Conservation (phyloP, 1,140 invertebrate genomes). For the Lepidurus couesii region DNA sequence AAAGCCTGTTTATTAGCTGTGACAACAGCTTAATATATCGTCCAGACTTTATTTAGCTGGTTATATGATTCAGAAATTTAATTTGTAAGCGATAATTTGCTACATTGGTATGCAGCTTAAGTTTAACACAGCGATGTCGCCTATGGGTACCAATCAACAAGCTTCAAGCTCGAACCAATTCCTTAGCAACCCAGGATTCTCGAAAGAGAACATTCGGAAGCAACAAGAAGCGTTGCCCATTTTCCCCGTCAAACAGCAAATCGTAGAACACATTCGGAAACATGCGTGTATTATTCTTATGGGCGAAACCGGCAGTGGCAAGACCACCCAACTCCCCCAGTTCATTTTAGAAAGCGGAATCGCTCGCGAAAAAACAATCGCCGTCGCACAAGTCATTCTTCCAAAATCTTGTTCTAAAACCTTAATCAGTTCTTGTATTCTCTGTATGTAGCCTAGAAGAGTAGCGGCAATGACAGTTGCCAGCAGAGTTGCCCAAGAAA, state of each 20-base stretch:
- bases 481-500: conserved; percentile 75
- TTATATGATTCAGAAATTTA: background rate
- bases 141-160: background rate
- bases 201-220: conserved; percentile 24
- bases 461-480: conserved; percentile 90
- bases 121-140: background rate
- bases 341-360: conserved; percentile 58
- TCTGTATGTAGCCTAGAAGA: conserved; percentile 62
- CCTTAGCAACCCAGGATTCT: background rate
- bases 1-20: too few species aligned
- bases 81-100: background rate
- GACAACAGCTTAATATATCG: too few species aligned
- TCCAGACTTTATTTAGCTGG: too few species aligned
- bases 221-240: conserved; percentile 33
- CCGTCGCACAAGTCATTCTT: conserved; percentile 60
- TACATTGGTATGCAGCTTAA: background rate
- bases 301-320: conserved; percentile 84
- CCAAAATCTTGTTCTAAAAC: background rate
- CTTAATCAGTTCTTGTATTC: background rate
- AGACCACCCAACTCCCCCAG: conserved; percentile 87
- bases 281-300: conserved; percentile 66
- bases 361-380: conserved; percentile 57
- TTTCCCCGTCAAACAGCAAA: conserved; percentile 30
- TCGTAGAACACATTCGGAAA: conserved; percentile 48
- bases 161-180: background rate